Evolutionary conservation across 2,113 vertebrate species (phyloP), one percentile per base, ranked within the genome.

Genomic region (Muntiacus reevesi): DNA sequence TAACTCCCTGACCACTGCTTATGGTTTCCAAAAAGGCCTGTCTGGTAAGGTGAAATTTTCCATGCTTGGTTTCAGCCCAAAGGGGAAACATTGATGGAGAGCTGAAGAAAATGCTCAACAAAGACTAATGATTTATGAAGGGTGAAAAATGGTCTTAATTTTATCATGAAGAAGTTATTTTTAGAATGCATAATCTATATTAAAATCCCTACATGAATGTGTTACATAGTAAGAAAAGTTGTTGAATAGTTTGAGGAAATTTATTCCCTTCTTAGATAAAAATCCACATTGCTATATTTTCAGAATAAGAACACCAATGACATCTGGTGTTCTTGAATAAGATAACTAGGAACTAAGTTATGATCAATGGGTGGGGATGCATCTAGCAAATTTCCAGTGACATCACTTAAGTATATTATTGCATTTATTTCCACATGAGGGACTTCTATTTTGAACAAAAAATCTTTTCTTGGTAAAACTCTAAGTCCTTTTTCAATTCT

Each of bases 11-110:
- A 47, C 90, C 76, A n/a, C 91, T 23, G 60, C n/a, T 84, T 47
- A 95, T 43, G 55, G 76, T 55, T 98, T 93, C 78, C 50, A 95
- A 91, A 95, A 91, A 89, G 57, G 50, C 45, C 88, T 98, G 97
- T 95, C 97, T 97, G 78, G 67, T 52, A 97, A 97, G 89, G 95
- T 98, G 97, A 97, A 89, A 97, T 97, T 98, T 98, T 97, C 97
- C 96, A 98, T 98, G 95, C 95, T 94, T 57, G 3, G 15, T 89
- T 81, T 94, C 21, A 76, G 76, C 84, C 95, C 87, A 71, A 40
- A 87, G 71, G 85, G 87, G 87, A 94, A 91, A 96, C 54, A 11
- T 0, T 85, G 81, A 81, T 78, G 59, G 59, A 83, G 19, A n/a
- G 47, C 2, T 74, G 83, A 84, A 92, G 87, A 96, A 95, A 98